phyloP scores from a whole-genome alignment of 2,888 invertebrate species.

The Timandra comae region DNA sequence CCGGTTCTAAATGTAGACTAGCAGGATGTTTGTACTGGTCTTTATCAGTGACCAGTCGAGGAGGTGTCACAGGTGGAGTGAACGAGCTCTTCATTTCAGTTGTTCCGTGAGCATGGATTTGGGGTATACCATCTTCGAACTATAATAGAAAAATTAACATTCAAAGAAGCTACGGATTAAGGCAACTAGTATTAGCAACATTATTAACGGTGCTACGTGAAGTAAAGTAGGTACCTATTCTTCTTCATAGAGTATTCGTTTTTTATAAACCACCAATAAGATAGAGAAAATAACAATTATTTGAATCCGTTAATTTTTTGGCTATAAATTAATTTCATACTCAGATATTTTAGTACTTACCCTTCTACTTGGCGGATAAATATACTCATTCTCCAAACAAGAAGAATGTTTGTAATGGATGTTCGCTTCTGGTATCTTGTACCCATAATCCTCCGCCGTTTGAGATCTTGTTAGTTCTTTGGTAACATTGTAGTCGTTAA shows the following conservation, averaged over 20 bases:
- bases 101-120: conserved; percentile 36
- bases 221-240: no score
- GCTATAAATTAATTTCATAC: no score
- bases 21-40: conserved; percentile 48
- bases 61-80: conserved; percentile 27
- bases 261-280: no score
- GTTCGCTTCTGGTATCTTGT: conserved; percentile 42
- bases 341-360: no score
- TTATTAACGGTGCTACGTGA: no score
- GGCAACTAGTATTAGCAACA: no score
- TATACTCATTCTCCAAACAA: conserved; percentile 42
- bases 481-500: conserved; percentile 47
- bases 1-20: conserved; percentile 30
- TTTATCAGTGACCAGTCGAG: conserved; percentile 49
- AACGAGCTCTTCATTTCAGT: conserved; percentile 51
- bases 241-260: no score
- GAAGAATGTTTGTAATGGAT: conserved; percentile 54
- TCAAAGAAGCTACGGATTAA: no score
- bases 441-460: conserved; percentile 38
- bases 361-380: conserved; percentile 45
- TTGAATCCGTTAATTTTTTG: no score
- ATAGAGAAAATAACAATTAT: no score
- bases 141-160: no score
- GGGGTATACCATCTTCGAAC: conserved; percentile 50
- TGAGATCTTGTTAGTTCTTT: conserved; percentile 44